Evolutionary conservation across 1,140 invertebrate species (phyloP).

Genomic region (Sitobion miscanthi): DNA sequence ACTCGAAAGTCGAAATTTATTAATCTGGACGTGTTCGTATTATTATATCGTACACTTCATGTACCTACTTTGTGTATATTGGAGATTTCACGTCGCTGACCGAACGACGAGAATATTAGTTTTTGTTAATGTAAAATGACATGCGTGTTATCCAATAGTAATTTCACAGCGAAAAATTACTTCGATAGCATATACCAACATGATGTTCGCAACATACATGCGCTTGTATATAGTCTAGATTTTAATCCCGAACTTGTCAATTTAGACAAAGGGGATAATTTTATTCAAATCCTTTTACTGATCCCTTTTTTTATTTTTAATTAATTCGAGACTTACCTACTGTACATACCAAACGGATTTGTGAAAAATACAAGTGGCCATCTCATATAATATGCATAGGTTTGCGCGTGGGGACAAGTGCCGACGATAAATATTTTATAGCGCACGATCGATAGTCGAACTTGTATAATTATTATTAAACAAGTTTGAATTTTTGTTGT

Average conservation of each 20-base stretch:
- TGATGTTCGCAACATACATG: background rate
- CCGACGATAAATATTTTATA: background rate
- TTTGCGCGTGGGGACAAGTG: background rate
- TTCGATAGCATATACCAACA: background rate
- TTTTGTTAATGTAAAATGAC: background rate
- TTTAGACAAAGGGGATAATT: background rate
- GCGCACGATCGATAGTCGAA: background rate
- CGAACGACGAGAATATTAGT: background rate
- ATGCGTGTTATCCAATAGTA: background rate
- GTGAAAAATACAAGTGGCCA: background rate
- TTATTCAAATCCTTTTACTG: constrained; percentile 12
- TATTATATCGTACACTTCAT: background rate
- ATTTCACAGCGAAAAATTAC: background rate
- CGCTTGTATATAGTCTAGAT: background rate
- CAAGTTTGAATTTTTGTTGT: background rate
- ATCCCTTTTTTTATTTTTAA: background rate
- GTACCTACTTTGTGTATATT: background rate
- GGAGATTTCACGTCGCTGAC: background rate
- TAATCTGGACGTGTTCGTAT: background rate
- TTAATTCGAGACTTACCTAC: constrained; percentile 7
- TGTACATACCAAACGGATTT: background rate
- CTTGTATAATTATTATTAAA: background rate
- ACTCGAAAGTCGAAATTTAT: background rate
- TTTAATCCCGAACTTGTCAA: constrained; percentile 16
- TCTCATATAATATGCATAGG: background rate